Base-by-base conservation (phyloP, 2,888 invertebrate genomes). In the Protodeltote pygarga region DNA sequence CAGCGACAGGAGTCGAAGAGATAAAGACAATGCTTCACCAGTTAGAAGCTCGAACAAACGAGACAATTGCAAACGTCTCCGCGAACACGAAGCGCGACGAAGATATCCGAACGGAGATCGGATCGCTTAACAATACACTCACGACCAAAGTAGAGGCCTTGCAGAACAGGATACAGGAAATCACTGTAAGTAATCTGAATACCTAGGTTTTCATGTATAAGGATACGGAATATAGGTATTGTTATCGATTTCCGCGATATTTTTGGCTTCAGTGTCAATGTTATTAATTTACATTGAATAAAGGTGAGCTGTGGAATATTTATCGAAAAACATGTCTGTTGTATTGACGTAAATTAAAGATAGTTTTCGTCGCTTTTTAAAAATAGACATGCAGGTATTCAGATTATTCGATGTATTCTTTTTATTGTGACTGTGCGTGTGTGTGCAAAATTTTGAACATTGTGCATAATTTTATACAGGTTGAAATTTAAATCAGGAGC, bases 1-100 rank as follows among this genome's bases (percentile, higher is more conserved):
- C 90, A 0, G 73, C 82, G 1, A 63, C 89, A 0, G 87, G 86
- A 0, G 91, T 91, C 0, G 90, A 90, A 9, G 92, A 91, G 16
- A 72, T 91, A 4, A 78, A 79, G 41, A 80, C 77, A 0, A 46
- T 83, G 9, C 71, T 91, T 0, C 83, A 84, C 19, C 82, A 83
- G 28, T 65, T 91, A 5, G 89, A 89, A 28, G 77, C 75, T 17
- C 75, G 78, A 28, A 79, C 83, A 25, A 91, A 91, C 54, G 89
- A 89, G 25, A 91, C 92, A 3, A 79, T 85, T 27, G 82, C 81
- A 41, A 89, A 89, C 46, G 75, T 89, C 6, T 79, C 87, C 0
- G 70, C 75, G 1, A 79, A 73, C 48, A 55, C 64, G 10, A 86
- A 79, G 59, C 60, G 55, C 6, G 81, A 81, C 6, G 83, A 83